Conservation (phyloP, 2,113 vertebrate species). For the Motacilla tschutschensis region DNA sequence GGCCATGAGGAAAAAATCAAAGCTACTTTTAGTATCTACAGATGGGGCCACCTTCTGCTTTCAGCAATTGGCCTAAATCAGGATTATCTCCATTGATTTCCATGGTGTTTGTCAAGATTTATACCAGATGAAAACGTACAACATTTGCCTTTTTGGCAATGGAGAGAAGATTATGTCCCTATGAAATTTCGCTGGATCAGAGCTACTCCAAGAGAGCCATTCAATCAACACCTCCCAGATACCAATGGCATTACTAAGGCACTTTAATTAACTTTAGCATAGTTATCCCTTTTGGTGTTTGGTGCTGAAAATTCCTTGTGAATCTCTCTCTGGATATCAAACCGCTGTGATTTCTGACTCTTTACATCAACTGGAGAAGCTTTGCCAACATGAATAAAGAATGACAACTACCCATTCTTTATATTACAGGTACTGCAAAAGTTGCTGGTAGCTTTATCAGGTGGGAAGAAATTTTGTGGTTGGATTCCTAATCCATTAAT, state of each 20-base stretch:
- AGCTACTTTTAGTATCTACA: slow-evolving; percentile 65
- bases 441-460: neutral
- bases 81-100: slow-evolving; percentile 61
- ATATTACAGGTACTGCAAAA: neutral
- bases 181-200: slow-evolving; percentile 1
- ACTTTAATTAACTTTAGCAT: neutral
- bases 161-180: neutral
- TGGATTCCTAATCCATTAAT: neutral
- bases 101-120: slow-evolving; percentile 39
- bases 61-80: slow-evolving; percentile 58
- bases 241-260: neutral
- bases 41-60: slow-evolving; percentile 67
- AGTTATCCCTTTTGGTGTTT: neutral
- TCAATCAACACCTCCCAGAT: neutral
- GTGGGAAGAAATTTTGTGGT: neutral
- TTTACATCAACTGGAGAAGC: neutral
- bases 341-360: neutral
- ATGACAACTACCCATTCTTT: neutral
- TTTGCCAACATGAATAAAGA: neutral
- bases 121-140: slow-evolving; percentile 1
- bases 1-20: slow-evolving; percentile 66
- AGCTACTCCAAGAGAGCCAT: neutral
- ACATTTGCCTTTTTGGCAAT: neutral
- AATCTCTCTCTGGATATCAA: neutral
- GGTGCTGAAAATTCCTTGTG: neutral